phyloP scores from a whole-genome alignment of 2,113 vertebrate genomes.

The Bujurquina vittata region DNA sequence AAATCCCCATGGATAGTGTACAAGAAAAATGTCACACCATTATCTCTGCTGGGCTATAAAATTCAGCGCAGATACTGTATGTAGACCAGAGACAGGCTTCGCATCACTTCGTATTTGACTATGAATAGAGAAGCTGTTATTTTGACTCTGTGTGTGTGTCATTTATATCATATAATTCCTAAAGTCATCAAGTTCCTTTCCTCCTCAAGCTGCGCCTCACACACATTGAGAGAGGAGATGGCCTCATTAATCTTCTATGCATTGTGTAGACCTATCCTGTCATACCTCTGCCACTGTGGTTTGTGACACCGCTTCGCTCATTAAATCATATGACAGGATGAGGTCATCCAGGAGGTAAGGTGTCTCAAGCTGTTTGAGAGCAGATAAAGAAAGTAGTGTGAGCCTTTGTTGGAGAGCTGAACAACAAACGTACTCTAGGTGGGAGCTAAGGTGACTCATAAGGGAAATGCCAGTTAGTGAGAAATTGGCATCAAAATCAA shows the following conservation, averaged over 20 bases:
- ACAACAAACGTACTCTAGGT: slow-evolving; percentile 36
- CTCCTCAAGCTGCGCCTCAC: slow-evolving; percentile 20
- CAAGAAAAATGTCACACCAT: slow-evolving; percentile 49
- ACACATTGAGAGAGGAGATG: slow-evolving; percentile 44
- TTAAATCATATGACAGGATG: slow-evolving; percentile 78
- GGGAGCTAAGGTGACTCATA: slow-evolving; percentile 62
- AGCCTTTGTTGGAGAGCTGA: slow-evolving; percentile 25
- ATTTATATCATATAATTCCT: slow-evolving; percentile 45
- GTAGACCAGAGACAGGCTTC: slow-evolving; percentile 19
- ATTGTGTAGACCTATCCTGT: slow-evolving; percentile 62
- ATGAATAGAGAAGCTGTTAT: slow-evolving; percentile 42
- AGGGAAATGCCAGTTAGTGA: slow-evolving; percentile 49
- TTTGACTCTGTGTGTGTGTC: slow-evolving; percentile 48
- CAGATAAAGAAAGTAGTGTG: slow-evolving; percentile 64
- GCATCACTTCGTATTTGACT: slow-evolving; percentile 23
- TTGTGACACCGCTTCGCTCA: slow-evolving; percentile 70
- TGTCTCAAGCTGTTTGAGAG: slow-evolving; percentile 66
- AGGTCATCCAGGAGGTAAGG: slow-evolving; percentile 68
- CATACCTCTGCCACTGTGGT: slow-evolving; percentile 60
- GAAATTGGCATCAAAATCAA: slow-evolving; percentile 30
- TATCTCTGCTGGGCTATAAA: slow-evolving; percentile 37
- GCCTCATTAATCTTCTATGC: slow-evolving; percentile 77
- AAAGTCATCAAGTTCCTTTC: slow-evolving; percentile 55
- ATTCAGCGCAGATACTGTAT: slow-evolving; percentile 41
- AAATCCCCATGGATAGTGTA: slow-evolving; percentile 25